Evolutionary conservation across 2,888 invertebrate genomes (phyloP), one percentile per base, ranked within the genome.

Genomic region (Meloe dianella): DNA sequence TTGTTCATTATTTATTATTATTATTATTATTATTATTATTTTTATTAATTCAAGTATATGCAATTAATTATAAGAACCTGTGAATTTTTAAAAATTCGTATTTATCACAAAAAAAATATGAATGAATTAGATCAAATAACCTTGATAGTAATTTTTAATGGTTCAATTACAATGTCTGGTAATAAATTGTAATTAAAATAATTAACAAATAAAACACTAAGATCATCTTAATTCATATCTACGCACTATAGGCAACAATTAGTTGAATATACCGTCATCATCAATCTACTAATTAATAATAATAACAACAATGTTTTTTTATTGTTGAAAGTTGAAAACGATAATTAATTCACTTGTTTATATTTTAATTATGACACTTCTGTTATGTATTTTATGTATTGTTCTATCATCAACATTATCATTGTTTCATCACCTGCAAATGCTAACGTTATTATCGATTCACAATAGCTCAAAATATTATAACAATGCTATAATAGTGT

Each of bases 351-450:
- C 22, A 22, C 47, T 51, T 22, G 47, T 51, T n/a, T 51, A 51
- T 9, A 10, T 51, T 51, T 51, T 20, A 51, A 51, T 51, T 51
- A 51, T 51, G 47, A 51, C 22, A 51, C 20, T 22, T 10, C 27
- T 27, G 4, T 2, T 27, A 27, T 27, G 27, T 27, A 27, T 2
- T 27, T 27, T 27, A 27, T 27, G 9, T 12, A 51, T 51, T 22
- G 10, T 51, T 9, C 14, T 20, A 54, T 54, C 54, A 54, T 22
- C 22, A 54, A 20, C 24, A 54, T 24, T 64, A 69, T 69, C 64
- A 66, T 64, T 69, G 68, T 68, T 66, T 58, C 65, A 66, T 68
- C 68, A 68, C 68, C 68, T 68, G 66, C 63, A 63, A 65, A 65
- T 61, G 57, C 63, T 14, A 24, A 54, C 54, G 24, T 54, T 54